A percentile compares a stretch with the other conserved stretches of the same genome.
These are phyloP conservation scores for Dermolepida albohirtum DNA, from an alignment of 2,888 invertebrate species.

Conservation along the genomic window DNA sequence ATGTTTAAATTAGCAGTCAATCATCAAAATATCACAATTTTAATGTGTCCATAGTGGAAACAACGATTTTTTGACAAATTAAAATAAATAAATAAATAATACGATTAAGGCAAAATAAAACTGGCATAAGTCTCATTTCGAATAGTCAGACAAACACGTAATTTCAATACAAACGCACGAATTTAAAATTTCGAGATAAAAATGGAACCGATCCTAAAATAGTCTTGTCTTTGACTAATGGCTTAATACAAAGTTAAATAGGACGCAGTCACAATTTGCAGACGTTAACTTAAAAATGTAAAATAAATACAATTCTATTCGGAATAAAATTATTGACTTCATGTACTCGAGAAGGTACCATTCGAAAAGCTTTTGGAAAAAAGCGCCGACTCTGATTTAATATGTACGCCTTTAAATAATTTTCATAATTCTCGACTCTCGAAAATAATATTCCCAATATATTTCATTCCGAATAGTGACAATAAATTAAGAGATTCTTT, in stretches of 20 bases:
- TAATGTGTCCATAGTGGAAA: background rate
- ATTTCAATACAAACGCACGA: too few species aligned
- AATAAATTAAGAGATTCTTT: conserved; percentile 26
- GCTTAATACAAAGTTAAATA: conserved; percentile 16
- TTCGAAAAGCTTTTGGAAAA: too few species aligned
- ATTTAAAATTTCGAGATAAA: too few species aligned
- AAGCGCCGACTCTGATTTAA: too few species aligned
- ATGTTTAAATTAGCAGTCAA: conserved; percentile 14
- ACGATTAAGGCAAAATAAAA: conserved; percentile 17
- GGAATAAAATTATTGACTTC: too few species aligned
- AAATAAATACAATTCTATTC: conserved; percentile 14
- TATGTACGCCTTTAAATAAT: too few species aligned
- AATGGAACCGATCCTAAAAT: too few species aligned
- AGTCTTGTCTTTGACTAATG: background rate
- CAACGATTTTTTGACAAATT: conserved; percentile 1
- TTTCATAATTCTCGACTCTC: too few species aligned
- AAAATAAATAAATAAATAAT: conserved; percentile 35
- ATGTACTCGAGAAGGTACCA: too few species aligned
- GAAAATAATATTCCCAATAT: too few species aligned
- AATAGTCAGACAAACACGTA: background rate
- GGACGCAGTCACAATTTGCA: background rate
- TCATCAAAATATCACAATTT: conserved; percentile 26
- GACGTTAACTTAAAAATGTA: conserved; percentile 1
- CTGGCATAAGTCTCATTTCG: conserved; percentile 28
- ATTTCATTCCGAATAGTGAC: too few species aligned